Evolutionary conservation across 2,888 invertebrate genomes (phyloP).

Genomic region (Epirrhoe alternata): DNA sequence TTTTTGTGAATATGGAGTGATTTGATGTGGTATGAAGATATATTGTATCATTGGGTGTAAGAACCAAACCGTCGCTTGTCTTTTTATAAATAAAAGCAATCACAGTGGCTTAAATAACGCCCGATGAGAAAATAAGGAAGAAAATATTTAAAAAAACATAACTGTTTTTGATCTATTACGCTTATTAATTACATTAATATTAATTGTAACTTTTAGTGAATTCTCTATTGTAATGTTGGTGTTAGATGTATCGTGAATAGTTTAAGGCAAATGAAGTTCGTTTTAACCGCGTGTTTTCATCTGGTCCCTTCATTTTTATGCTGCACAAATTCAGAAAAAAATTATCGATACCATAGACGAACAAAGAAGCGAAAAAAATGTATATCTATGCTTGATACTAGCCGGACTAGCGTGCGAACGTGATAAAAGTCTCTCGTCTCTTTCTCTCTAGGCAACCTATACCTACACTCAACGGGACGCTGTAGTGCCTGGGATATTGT

Average conservation of each 20-base stretch:
- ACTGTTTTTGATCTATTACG: constrained; percentile 85
- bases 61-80: constrained; percentile 12
- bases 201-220: constrained; percentile 76
- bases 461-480: no score
- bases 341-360: neutral
- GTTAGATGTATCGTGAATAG: constrained; percentile 68
- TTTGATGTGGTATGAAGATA: neutral
- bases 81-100: constrained; percentile 49
- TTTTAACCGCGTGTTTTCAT: constrained; percentile 32
- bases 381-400: no score
- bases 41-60: constrained; percentile 2
- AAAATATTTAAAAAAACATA: constrained; percentile 65
- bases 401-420: no score
- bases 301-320: constrained; percentile 17
- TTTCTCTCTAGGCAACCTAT: no score
- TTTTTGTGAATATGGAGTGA: neutral
- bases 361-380: no score
- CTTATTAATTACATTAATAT: constrained; percentile 81
- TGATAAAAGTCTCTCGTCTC: no score
- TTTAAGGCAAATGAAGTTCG: constrained; percentile 32
- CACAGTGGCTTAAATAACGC: constrained; percentile 55
- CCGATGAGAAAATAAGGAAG: constrained; percentile 45
- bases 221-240: constrained; percentile 77
- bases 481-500: no score
- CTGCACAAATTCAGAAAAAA: constrained; percentile 26